These are phyloP conservation scores for Halichoeres trimaculatus DNA, from an alignment of 2,113 vertebrate species.

Conservation along the genomic window DNA sequence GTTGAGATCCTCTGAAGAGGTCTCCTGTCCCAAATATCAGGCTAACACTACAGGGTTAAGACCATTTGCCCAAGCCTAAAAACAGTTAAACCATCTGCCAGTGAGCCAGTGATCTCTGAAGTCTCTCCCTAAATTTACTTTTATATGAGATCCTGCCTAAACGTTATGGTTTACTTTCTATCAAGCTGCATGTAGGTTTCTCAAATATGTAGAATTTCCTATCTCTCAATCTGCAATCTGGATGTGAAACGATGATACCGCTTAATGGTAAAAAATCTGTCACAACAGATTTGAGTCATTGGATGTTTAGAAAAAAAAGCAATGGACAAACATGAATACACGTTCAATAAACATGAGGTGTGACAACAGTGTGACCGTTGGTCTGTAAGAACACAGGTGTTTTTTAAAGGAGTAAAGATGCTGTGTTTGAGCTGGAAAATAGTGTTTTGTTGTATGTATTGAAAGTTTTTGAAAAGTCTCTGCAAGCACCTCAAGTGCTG, in stretches of 20 bases:
- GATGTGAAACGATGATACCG: too few species aligned
- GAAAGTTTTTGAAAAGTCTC: conserved; percentile 66
- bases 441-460: conserved; percentile 59
- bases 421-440: conserved; percentile 57
- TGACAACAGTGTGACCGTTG: conserved; percentile 70
- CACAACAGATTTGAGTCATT: neutral
- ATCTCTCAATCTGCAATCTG: neutral
- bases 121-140: neutral
- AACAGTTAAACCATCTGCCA: neutral
- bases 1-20: neutral
- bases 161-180: neutral
- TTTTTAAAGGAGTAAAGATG: conserved; percentile 33
- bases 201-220: too few species aligned
- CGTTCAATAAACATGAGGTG: conserved; percentile 40
- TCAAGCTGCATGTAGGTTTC: too few species aligned
- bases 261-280: too few species aligned
- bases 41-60: neutral
- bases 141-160: neutral
- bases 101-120: neutral
- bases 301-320: neutral
- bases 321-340: conserved; percentile 24
- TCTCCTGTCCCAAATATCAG: neutral
- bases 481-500: conserved; percentile 61
- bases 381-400: conserved; percentile 58
- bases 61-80: neutral